Evolutionary conservation across 2,888 invertebrate genomes (phyloP), one percentile per base, ranked within the genome.

Genomic region (Volucella bombylans): DNA sequence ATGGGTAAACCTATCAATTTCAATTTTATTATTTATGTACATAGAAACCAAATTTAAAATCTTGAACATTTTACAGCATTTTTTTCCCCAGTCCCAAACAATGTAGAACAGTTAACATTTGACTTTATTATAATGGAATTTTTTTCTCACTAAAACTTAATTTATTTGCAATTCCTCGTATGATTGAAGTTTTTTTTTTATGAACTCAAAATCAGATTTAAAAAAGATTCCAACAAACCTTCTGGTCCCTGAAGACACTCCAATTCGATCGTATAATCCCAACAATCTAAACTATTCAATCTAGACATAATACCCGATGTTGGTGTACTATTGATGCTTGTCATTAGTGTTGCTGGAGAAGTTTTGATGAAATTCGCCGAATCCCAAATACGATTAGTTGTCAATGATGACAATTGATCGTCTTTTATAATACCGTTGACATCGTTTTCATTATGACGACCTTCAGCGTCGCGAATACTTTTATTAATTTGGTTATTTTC

Each of bases 261-360:
- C 92, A 96, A 92, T 91, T 96, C 96, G 88, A 96, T 95, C 61
- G 96, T 95, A 90, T 96, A 96, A 93, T 96, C 96, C 96, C 96
- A 96, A 89, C 94, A 94, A 90, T 96, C 96, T 91, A 96, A 92
- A 67, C 96, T 95, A 89, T 94, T 95, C 87, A 95, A 92, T 74
- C 88, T 88, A 14, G 89, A 89, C 50, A 89, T 73, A 49, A 81
- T 76, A 18, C 67, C 69, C 52, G 81, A 61, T 14, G 81, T 47
- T 23, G 65, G 76, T 50, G 59, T 47, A 57, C 62, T 47, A 11
- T 52, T 73, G 31, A 73, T 69, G 61, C 45, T 65, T 41, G 79
- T 74, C 65, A 74, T 74, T 57, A 83, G 69, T 31, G 83, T 80
- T 55, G 79, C 15, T 55, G 79, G 54, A 45, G 83, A 71, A 49